Conservation (phyloP, 2,113 vertebrate species). For the Cyrtonyx montezumae region DNA sequence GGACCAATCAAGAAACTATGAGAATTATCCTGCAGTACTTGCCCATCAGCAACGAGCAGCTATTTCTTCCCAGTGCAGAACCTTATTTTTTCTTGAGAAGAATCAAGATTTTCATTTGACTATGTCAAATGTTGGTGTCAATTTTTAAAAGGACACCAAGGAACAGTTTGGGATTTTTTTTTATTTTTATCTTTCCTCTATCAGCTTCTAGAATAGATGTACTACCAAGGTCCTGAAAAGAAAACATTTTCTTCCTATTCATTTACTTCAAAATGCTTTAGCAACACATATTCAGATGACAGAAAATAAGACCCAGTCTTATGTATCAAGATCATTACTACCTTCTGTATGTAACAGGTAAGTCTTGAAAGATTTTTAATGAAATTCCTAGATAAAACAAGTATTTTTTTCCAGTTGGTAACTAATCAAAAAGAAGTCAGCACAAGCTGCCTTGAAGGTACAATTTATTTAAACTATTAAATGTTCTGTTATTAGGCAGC, state of each 20-base stretch:
- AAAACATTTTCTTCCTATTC: not conserved
- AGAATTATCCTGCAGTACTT: not conserved
- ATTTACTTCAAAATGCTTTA: not conserved
- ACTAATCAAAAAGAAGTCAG: not conserved
- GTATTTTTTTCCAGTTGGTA: not conserved
- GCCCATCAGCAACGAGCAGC: not conserved
- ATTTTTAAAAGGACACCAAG: not conserved
- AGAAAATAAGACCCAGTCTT: not conserved
- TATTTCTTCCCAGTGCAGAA: not conserved
- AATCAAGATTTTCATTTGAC: not conserved
- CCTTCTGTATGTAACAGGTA: not conserved
- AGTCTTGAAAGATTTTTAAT: not conserved
- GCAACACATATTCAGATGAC: not conserved
- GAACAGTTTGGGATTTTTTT: not conserved
- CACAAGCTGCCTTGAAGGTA: not conserved
- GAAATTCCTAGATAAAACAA: not conserved
- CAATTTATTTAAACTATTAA: not conserved
- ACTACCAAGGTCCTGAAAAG: not conserved
- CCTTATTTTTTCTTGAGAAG: not conserved
- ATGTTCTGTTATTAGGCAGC: not conserved
- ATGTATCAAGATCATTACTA: not conserved
- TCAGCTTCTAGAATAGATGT: not conserved
- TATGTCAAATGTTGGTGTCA: not conserved
- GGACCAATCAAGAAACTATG: not conserved
- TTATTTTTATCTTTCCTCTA: not conserved